Percentiles rank a stretch among this genome's conserved stretches.
phyloP scores from a whole-genome alignment of 2,797 vertebrate genomes.

The Myiotriccus ornatus region DNA sequence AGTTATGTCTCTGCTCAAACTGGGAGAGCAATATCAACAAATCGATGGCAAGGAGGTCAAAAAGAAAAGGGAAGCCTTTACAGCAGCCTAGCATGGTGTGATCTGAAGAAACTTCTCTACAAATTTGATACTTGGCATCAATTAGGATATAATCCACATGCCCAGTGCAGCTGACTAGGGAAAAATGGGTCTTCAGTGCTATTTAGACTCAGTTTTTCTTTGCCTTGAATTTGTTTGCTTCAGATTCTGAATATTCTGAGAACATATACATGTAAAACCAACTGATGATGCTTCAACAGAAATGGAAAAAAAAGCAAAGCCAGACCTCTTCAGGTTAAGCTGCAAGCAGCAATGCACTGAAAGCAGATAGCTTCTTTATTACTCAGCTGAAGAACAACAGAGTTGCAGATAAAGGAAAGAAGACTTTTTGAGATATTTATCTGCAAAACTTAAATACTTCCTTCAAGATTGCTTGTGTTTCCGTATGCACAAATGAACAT shows the following conservation, averaged over 20 bases:
- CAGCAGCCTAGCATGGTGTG: background rate
- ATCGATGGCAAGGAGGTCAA: background rate
- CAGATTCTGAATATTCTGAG: background rate
- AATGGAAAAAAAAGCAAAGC: background rate
- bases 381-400: background rate
- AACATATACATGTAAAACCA: background rate
- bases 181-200: background rate
- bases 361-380: background rate
- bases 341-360: background rate
- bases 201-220: background rate
- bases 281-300: background rate
- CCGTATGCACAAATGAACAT: rapidly evolving
- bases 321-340: background rate
- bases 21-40: background rate
- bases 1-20: background rate
- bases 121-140: background rate
- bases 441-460: background rate
- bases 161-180: background rate
- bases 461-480: background rate
- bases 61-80: background rate
- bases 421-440: background rate
- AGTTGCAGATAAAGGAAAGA: background rate
- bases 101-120: background rate
- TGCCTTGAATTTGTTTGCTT: background rate
- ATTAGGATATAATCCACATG: background rate